Percentiles rank a stretch among this genome's conserved stretches.
These are phyloP conservation scores for Esox lucius DNA, from an alignment of 2,797 vertebrate genomes.

Conservation along the genomic window DNA sequence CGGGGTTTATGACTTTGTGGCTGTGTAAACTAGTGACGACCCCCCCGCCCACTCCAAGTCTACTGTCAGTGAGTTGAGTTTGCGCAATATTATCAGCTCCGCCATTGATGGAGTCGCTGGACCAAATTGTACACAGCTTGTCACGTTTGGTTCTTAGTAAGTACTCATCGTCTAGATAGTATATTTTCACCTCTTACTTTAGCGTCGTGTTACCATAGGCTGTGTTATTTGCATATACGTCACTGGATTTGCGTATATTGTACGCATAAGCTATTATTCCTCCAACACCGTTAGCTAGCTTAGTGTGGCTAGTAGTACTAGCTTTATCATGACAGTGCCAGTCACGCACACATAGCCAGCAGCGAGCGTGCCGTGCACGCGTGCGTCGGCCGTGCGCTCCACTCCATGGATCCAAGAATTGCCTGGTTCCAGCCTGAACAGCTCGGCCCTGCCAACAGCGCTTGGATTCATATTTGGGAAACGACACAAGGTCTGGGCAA, in stretches of 20 bases:
- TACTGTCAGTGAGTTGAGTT: neutral
- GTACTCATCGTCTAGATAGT: neutral
- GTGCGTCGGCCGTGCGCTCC: neutral
- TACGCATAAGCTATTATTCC: neutral
- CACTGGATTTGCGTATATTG: neutral
- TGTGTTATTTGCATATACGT: neutral
- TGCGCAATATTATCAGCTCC: neutral
- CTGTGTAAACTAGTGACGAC: too few relatives aligned
- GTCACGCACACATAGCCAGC: neutral
- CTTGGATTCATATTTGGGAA: neutral
- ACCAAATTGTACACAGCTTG: neutral
- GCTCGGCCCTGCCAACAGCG: conserved; percentile 1
- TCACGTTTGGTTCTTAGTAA: neutral
- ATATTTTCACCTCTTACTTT: neutral
- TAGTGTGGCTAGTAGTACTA: neutral
- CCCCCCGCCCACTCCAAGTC: neutral
- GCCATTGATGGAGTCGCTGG: neutral
- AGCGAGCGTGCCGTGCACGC: neutral
- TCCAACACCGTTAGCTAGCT: neutral
- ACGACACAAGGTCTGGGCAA: neutral
- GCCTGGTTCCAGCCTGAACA: conserved; percentile 8
- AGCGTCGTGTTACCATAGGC: neutral
- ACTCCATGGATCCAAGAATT: conserved; percentile 5
- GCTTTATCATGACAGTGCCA: neutral
- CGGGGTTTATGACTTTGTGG: too few relatives aligned